Evolutionary conservation across 2,113 vertebrate species (phyloP), one percentile per base, ranked within the genome.

Genomic region (Phyllostomus discolor): DNA sequence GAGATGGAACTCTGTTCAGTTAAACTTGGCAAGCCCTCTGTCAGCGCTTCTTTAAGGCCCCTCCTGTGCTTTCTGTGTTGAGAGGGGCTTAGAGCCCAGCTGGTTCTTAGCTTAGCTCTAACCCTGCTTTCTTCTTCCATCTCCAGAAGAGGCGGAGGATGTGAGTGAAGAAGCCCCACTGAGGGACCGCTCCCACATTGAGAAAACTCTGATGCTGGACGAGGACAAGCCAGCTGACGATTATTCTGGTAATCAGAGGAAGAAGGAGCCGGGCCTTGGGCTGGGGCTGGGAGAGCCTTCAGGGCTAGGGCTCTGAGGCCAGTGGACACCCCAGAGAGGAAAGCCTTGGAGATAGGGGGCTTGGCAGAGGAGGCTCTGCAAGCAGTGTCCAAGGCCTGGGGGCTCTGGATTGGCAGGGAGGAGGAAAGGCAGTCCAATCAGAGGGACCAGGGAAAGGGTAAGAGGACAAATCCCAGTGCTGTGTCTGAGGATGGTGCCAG

Each of bases 131-230:
- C 92, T 89, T 66, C 22, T 94, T 98, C 92, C 96, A 70, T 95
- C 97, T 97, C 22, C 98, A 99, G 99, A 99, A 98, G 99, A 99
- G 79, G 97, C 96, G 0, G 99, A 99, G 92, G 99, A 99, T 66
- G 94, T 97, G 41, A 83, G 97, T 94, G 98, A 97, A 52, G 98
- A 98, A 90, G 97, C 98, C 0, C 97, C 97, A 78, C 97, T 99
- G 97, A 98, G 99, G 2, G 99, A 99, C 98, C 99, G 99, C 95
- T 99, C 99, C 97, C 99, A 99, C 98, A 99, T 99, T 4, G 99
- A 99, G 35, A 99, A 98, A 97, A 99, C 99, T 2, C 98, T 99
- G 95, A 99, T 99, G 88, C 99, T 99, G 91, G 99, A 99, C 0
- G 98, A 99, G 69, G 99, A 99, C 26, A 99, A 99, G 52, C 99